A percentile compares a stretch with the other conserved stretches of the same genome.
Conservation (phyloP, 2,113 vertebrate genomes). For the Gnathonemus echidnorhynchus region DNA sequence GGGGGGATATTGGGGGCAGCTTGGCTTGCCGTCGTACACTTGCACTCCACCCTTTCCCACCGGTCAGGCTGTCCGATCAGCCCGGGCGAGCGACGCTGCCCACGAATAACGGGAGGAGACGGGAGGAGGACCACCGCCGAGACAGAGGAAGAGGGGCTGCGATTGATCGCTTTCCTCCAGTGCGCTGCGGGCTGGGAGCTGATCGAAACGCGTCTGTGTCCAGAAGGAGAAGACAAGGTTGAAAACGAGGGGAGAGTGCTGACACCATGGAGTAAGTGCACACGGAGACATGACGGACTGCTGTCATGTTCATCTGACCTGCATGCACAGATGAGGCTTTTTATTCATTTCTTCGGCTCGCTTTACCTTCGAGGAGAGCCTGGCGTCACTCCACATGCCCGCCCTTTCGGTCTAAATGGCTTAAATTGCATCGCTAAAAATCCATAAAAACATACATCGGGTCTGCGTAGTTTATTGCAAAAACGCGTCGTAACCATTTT, state of each 20-base stretch:
- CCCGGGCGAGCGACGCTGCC: slow-evolving; percentile 10
- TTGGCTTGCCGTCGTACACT: slow-evolving; percentile 11
- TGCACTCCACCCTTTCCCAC: slow-evolving; percentile 10
- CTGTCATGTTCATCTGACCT: background rate
- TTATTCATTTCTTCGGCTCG: background rate
- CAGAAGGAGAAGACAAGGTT: background rate
- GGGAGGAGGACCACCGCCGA: slow-evolving; percentile 28
- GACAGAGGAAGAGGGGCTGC: slow-evolving; percentile 25
- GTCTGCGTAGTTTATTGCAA: background rate
- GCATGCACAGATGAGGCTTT: background rate
- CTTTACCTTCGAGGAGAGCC: background rate
- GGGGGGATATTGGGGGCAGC: background rate
- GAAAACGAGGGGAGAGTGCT: background rate
- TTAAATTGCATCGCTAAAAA: background rate
- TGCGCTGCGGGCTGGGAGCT: slow-evolving; percentile 26
- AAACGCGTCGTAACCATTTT: background rate
- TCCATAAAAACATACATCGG: background rate
- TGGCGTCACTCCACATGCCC: background rate
- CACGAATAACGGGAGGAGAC: slow-evolving; percentile 26
- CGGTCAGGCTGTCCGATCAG: slow-evolving; percentile 22
- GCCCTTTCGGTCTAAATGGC: background rate
- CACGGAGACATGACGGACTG: background rate
- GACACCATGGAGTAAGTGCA: slow-evolving; percentile 37
- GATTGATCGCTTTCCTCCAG: background rate
- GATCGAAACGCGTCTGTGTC: background rate